Percentiles rank a stretch among this genome's conserved stretches.
Evolutionary conservation across 30 jellyfish, hydroid and myxozoan species (phyloP).

Genomic region (Pelagia noctiluca): DNA sequence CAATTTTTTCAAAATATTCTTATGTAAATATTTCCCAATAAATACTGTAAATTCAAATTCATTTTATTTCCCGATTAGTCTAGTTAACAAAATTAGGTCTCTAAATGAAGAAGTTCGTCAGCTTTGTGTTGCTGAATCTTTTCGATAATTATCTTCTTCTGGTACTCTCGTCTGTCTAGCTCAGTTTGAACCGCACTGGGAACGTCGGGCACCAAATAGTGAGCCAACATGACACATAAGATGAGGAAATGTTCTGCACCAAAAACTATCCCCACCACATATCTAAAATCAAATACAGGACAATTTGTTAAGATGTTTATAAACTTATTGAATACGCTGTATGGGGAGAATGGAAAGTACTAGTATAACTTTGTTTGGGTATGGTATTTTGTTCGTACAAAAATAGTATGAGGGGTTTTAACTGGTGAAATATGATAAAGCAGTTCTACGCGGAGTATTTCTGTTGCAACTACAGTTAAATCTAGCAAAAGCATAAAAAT

Average conservation of each 20-base stretch:
- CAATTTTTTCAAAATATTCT: no score
- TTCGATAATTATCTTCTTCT: constrained; percentile 49
- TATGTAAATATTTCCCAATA: no score
- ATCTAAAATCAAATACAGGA: constrained; percentile 57
- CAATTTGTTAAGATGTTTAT: background rate
- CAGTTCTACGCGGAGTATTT: no score
- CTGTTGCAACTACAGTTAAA: background rate
- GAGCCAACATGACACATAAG: constrained; percentile 78
- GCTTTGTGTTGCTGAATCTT: constrained; percentile 22
- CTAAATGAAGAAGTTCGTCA: no score
- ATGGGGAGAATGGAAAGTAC: background rate
- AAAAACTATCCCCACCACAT: constrained; percentile 93
- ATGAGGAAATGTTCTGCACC: constrained; percentile 89
- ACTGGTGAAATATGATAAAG: no score
- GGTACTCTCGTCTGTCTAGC: constrained; percentile 86
- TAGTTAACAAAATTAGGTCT: no score
- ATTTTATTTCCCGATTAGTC: no score
- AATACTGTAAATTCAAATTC: no score
- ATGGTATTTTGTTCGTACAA: background rate
- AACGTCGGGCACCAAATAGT: constrained; percentile 70
- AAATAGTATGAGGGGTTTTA: background rate
- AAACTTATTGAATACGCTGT: no score
- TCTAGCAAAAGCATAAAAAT: background rate
- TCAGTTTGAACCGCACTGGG: constrained; percentile 82
- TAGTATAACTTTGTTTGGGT: background rate